Conservation (phyloP, 2,797 vertebrate genomes). For the Oophaga sylvatica region DNA sequence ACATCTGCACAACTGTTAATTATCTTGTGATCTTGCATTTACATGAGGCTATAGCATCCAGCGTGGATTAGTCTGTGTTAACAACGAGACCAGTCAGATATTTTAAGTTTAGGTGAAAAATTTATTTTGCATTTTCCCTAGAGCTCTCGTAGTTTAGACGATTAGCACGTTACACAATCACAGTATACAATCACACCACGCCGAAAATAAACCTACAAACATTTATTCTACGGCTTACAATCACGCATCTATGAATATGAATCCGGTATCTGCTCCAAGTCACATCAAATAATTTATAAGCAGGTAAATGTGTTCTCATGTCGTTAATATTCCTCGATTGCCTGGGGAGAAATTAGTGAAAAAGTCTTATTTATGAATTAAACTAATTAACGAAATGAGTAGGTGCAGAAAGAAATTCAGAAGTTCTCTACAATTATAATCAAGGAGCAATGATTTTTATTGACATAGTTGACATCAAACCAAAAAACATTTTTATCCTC, state of each 20-base stretch:
- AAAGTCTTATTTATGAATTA: constrained; percentile 27
- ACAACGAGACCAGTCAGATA: neutral
- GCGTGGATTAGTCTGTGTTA: neutral
- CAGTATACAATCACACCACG: neutral
- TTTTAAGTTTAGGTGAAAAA: neutral
- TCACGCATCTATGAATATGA: neutral
- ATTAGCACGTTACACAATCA: neutral
- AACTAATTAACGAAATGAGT: constrained; percentile 20
- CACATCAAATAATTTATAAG: neutral
- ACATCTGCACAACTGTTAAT: constrained; percentile 6
- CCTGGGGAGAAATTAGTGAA: constrained; percentile 16
- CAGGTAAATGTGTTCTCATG: constrained; percentile 18
- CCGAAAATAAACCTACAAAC: neutral
- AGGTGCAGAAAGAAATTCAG: neutral
- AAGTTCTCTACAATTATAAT: neutral
- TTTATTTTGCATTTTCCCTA: neutral
- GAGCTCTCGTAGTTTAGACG: neutral
- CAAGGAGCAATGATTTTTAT: neutral
- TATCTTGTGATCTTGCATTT: neutral
- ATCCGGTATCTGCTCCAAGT: neutral
- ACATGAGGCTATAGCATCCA: neutral
- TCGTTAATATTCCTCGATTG: neutral
- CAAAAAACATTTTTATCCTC: neutral
- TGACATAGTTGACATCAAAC: neutral
- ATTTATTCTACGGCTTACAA: neutral